These are phyloP conservation scores for Nyctereutes procyonoides DNA, from an alignment of 2,113 vertebrate genomes.

Conservation along the genomic window DNA sequence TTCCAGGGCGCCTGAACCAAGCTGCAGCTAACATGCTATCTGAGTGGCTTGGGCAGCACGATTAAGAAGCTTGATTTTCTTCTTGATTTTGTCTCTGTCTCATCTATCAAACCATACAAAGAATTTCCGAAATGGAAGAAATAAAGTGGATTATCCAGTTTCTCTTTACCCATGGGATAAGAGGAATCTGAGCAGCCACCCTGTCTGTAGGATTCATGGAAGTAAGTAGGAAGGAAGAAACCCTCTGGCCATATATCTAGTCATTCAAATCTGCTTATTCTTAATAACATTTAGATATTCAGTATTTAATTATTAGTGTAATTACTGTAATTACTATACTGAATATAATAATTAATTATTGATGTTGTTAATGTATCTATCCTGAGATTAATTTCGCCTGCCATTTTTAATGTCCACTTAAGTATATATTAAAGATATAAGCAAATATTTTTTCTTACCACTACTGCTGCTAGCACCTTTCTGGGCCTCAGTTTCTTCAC, in stretches of 20 bases:
- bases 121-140: slow-evolving; percentile 47
- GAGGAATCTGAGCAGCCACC: background rate
- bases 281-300: slow-evolving; percentile 52
- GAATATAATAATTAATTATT: slow-evolving; percentile 30
- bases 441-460: slow-evolving; percentile 52
- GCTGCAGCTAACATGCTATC: background rate
- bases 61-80: background rate
- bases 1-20: background rate
- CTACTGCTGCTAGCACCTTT: background rate
- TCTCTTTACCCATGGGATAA: background rate
- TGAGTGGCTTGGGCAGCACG: background rate
- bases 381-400: slow-evolving; percentile 35
- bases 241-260: background rate
- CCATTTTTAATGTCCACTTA: slow-evolving; percentile 31
- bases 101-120: background rate
- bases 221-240: slow-evolving; percentile 10
- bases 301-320: slow-evolving; percentile 22
- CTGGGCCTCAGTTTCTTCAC: background rate
- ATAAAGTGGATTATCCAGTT: slow-evolving; percentile 4
- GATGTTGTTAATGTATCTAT: slow-evolving; percentile 33
- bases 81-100: slow-evolving; percentile 13
- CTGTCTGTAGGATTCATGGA: background rate
- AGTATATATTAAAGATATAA: slow-evolving; percentile 6
- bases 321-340: background rate
- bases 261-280: slow-evolving; percentile 45